These are phyloP conservation scores for Agrochola lychnidis DNA, from an alignment of 2,888 invertebrate genomes.

Conservation along the genomic window DNA sequence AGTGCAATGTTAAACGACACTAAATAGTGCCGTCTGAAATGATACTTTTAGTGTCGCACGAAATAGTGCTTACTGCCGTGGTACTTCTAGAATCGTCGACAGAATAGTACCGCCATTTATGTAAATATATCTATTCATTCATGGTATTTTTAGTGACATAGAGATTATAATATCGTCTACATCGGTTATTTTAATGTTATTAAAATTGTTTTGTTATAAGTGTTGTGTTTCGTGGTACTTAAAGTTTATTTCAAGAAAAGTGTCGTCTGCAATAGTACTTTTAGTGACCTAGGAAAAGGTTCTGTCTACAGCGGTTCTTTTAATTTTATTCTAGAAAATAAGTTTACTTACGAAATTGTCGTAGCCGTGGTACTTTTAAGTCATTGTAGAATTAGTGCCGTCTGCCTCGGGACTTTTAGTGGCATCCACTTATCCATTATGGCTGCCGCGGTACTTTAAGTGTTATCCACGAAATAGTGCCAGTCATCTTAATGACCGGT, in stretches of 20 bases:
- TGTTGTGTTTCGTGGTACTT: neutral
- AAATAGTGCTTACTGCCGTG: neutral
- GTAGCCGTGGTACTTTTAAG: neutral
- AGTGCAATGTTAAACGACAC: neutral
- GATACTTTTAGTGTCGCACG: neutral
- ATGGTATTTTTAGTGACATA: neutral
- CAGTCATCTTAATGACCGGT: constrained; percentile 6
- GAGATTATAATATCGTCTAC: too few species aligned
- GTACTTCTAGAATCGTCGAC: neutral
- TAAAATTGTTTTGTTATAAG: neutral
- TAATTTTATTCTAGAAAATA: neutral
- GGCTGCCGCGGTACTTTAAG: neutral
- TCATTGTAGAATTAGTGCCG: constrained; percentile 11
- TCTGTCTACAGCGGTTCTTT: neutral
- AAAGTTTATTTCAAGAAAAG: neutral
- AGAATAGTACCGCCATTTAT: neutral
- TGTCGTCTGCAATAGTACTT: neutral
- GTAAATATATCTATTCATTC: neutral
- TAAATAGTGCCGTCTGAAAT: neutral
- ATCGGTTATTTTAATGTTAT: neutral
- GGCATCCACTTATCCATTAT: neutral
- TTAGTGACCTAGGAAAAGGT: neutral
- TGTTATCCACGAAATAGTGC: neutral
- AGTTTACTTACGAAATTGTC: neutral
- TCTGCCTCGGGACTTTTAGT: constrained; percentile 5